Percentiles rank a stretch among this genome's conserved stretches.
Evolutionary conservation across 2,888 invertebrate species (phyloP).

Genomic region (Caenorhabditis drosophilae): DNA sequence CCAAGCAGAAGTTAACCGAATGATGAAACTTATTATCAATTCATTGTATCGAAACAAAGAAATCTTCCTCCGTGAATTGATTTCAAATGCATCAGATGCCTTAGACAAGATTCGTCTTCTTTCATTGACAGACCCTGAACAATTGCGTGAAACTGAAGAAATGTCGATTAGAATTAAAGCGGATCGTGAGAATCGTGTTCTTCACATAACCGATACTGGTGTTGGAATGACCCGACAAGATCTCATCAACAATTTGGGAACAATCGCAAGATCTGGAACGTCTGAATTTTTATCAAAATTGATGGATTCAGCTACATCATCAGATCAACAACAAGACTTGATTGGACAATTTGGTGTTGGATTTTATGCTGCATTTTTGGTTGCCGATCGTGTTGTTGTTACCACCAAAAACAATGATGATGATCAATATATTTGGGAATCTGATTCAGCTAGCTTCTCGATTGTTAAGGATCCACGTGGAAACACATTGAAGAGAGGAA

Average conservation of each 20-base stretch:
- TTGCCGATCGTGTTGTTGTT: slow-evolving; percentile 93
- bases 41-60: slow-evolving; percentile 98
- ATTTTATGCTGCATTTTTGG: slow-evolving; percentile 96
- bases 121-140: slow-evolving; percentile 84
- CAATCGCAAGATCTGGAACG: slow-evolving; percentile 79
- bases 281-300: slow-evolving; percentile 68
- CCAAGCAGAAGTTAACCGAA: slow-evolving; percentile 97
- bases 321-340: slow-evolving; percentile 77
- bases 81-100: slow-evolving; percentile 98
- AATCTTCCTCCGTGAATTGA: slow-evolving; percentile 82
- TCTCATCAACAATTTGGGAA: slow-evolving; percentile 92
- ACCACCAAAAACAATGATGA: slow-evolving; percentile 93
- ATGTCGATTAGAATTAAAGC: slow-evolving; percentile 88
- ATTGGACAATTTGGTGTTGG: slow-evolving; percentile 98
- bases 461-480: slow-evolving; percentile 90
- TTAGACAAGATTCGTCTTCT: slow-evolving; percentile 94
- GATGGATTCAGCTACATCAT: slow-evolving; percentile 60
- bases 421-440: slow-evolving; percentile 95
- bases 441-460: slow-evolving; percentile 87
- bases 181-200: slow-evolving; percentile 86
- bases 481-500: slow-evolving; percentile 86
- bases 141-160: slow-evolving; percentile 82
- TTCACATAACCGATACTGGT: slow-evolving; percentile 94
- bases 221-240: slow-evolving; percentile 87
- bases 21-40: slow-evolving; percentile 99